Evolutionary conservation across 2,888 invertebrate genomes (phyloP).

Genomic region (Eugnorisma glareosa): DNA sequence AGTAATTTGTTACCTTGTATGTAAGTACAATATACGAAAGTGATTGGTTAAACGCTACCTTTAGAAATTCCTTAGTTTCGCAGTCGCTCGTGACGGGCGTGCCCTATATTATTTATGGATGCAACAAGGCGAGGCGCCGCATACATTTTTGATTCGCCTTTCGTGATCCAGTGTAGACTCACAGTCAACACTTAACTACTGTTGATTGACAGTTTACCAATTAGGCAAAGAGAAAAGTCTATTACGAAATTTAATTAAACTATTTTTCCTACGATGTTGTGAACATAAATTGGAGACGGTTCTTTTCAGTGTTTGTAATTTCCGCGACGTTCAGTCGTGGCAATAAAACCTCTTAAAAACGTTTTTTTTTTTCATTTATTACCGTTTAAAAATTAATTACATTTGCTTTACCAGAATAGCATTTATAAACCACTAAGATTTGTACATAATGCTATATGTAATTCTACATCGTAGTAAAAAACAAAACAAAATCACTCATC

Average conservation of each 20-base stretch:
- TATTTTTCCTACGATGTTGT: not conserved
- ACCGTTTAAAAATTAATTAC: no score
- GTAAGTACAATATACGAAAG: not conserved
- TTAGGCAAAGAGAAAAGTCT: not conserved
- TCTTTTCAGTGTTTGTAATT: not conserved
- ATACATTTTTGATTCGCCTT: constrained; percentile 37
- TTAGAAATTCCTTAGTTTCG: constrained; percentile 11
- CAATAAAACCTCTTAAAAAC: not conserved
- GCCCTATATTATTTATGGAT: constrained; percentile 20
- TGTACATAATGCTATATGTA: no score
- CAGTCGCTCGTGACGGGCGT: not conserved
- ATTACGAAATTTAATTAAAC: not conserved
- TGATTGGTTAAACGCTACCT: not conserved
- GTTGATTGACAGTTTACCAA: not conserved
- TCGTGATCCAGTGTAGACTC: not conserved
- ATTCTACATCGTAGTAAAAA: no score
- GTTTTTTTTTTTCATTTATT: no score
- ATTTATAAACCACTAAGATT: no score
- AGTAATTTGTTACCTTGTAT: constrained; percentile 1
- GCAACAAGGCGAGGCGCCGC: not conserved
- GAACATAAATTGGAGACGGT: not conserved
- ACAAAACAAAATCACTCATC: no score
- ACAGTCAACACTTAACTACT: not conserved
- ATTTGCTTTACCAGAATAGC: no score
- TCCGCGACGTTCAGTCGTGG: not conserved